These are phyloP conservation scores for Apostichopus parvimensis DNA, from an alignment of 35 echinoderm and acorn worm genomes.

Conservation along the genomic window DNA sequence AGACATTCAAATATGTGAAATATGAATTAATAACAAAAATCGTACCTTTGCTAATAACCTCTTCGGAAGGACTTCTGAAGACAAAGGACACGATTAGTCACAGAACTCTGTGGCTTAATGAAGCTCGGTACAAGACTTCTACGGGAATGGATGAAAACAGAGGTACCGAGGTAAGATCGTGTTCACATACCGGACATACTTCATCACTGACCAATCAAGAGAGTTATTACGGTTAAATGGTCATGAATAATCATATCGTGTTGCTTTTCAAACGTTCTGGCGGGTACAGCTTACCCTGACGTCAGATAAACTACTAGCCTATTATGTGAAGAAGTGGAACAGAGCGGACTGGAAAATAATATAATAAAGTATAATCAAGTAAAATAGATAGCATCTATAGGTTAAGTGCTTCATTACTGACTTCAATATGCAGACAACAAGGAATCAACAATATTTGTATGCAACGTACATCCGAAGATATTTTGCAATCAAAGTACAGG, in stretches of 20 bases:
- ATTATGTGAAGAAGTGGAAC: not conserved
- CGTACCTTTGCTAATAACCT: no score
- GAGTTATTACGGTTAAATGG: not conserved
- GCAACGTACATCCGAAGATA: no score
- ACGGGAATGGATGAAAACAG: not conserved
- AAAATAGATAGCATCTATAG: no score
- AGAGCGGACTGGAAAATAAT: no score
- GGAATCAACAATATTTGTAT: no score
- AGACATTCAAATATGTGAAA: no score
- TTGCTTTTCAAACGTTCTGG: not conserved
- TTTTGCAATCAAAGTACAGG: no score
- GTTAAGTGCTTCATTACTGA: no score
- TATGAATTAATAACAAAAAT: no score
- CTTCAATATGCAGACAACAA: no score
- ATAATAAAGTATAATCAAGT: no score
- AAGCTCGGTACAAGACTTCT: not conserved
- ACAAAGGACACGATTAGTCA: not conserved
- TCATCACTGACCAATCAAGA: conserved; percentile 29
- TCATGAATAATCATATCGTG: conserved; percentile 10
- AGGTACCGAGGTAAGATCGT: not conserved
- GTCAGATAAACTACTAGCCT: not conserved
- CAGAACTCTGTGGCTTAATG: not conserved
- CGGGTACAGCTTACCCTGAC: not conserved
- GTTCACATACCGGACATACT: conserved; percentile 32
- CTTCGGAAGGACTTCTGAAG: not conserved